A percentile compares a stretch with the other conserved stretches of the same genome.
Evolutionary conservation across 2,797 vertebrate species (phyloP).

Genomic region (Loriculus beryllinus): DNA sequence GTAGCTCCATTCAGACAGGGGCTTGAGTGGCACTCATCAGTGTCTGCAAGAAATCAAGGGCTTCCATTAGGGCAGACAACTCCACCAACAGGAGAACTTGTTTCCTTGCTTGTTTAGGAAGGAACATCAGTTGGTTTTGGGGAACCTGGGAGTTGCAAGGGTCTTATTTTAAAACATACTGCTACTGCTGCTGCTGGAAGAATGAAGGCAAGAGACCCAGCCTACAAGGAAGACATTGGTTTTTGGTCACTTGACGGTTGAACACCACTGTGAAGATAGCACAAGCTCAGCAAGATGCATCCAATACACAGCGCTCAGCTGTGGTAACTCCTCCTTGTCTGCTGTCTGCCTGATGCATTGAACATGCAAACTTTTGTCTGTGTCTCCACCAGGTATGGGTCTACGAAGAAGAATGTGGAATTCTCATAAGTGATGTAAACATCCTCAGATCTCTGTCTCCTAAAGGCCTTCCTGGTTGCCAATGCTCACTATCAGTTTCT

Average conservation of each 20-base stretch:
- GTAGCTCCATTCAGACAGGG: slow-evolving; percentile 98
- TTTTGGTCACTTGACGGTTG: neutral
- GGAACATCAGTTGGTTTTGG: neutral
- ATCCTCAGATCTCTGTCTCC: neutral
- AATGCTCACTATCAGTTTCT: neutral
- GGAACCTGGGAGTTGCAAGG: neutral
- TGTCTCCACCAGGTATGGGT: neutral
- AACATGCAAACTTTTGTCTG: neutral
- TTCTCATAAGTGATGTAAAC: neutral
- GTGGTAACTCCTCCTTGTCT: neutral
- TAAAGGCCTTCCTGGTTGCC: accelerated
- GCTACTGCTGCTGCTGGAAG: slow-evolving; percentile 58
- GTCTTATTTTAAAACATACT: slow-evolving; percentile 6
- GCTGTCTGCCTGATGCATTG: neutral
- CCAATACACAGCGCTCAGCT: neutral
- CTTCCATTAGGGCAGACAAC: slow-evolving; percentile 81
- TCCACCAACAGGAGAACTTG: slow-evolving; percentile 42
- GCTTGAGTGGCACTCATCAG: slow-evolving; percentile 93
- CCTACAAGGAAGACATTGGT: neutral
- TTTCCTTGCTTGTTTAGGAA: slow-evolving; percentile 41
- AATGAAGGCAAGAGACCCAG: neutral
- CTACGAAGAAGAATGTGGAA: neutral
- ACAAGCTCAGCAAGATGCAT: neutral
- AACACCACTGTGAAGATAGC: neutral
- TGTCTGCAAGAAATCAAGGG: slow-evolving; percentile 94